Evolutionary conservation across 2,797 vertebrate genomes (phyloP).

Genomic region (Nothura maculosa): DNA sequence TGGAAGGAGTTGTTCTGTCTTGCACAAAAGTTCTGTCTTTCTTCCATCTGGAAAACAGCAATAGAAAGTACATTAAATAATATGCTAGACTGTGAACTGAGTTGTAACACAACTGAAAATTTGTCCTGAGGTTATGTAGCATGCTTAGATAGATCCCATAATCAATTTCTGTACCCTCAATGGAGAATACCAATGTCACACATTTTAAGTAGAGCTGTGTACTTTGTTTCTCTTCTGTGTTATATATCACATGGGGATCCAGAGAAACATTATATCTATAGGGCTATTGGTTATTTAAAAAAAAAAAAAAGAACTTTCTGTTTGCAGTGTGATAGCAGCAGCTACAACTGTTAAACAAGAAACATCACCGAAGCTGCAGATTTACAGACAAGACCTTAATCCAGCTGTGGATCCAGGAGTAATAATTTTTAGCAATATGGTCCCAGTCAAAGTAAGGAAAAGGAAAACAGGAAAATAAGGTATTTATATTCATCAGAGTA

Average conservation of each 20-base stretch:
- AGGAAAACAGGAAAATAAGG: neutral
- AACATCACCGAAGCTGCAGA: neutral
- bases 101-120: neutral
- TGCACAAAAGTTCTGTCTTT: constrained; percentile 2
- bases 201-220: neutral
- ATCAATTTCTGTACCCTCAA: neutral
- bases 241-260: neutral
- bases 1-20: neutral
- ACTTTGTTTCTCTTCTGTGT: neutral
- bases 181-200: neutral
- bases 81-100: neutral
- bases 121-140: neutral
- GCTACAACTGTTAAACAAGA: neutral
- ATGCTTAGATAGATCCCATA: neutral
- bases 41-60: neutral
- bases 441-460: neutral
- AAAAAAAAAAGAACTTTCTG: neutral
- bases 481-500: neutral
- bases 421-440: neutral
- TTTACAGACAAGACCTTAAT: neutral
- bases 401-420: neutral
- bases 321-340: neutral
- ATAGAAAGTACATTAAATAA: neutral
- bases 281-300: neutral
- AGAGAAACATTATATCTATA: neutral